Evolutionary conservation across 2,888 invertebrate genomes (phyloP).

Genomic region (Caenorhabditis becei): DNA sequence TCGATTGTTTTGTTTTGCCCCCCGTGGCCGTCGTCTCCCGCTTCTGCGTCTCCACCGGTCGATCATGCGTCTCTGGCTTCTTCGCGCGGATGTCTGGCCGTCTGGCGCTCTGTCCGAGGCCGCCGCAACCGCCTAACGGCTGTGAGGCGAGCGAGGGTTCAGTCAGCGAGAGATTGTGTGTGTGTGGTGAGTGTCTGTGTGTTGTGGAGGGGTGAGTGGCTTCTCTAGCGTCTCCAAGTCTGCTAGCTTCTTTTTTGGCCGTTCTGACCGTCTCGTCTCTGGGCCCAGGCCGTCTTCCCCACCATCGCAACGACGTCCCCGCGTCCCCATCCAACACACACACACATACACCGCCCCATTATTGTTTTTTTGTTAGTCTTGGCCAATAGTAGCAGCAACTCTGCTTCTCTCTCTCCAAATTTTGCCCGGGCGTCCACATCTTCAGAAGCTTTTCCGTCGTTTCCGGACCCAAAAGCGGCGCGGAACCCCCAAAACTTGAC

Average conservation of each 20-base stretch:
- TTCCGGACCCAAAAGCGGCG: too few relatives aligned
- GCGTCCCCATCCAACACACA: conserved; percentile 4
- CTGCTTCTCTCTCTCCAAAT: too few relatives aligned
- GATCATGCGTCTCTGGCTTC: conserved; percentile 9
- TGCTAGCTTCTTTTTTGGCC: neutral
- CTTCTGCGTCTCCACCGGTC: conserved; percentile 8
- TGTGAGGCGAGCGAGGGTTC: conserved; percentile 20
- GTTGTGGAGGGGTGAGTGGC: conserved; percentile 10
- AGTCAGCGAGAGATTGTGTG: conserved; percentile 21
- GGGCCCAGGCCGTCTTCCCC: neutral
- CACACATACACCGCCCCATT: conserved; percentile 52
- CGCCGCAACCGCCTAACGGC: conserved; percentile 31
- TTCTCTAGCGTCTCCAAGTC: conserved; percentile 22
- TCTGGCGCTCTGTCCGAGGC: conserved; percentile 1
- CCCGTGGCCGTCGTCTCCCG: conserved; percentile 29
- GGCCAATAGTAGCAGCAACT: conserved; percentile 26
- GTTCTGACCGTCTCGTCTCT: conserved; percentile 18
- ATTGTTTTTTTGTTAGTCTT: conserved; percentile 51
- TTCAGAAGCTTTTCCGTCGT: neutral
- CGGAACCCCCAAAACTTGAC: too few relatives aligned
- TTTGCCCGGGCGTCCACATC: conserved; percentile 8
- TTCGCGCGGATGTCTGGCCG: conserved; percentile 20
- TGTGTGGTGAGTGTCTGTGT: conserved; percentile 7
- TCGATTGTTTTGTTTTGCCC: conserved; percentile 57
- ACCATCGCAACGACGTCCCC: conserved; percentile 12